Conservation (phyloP, 2,888 invertebrate genomes). For the Pedicia rivosa region DNA sequence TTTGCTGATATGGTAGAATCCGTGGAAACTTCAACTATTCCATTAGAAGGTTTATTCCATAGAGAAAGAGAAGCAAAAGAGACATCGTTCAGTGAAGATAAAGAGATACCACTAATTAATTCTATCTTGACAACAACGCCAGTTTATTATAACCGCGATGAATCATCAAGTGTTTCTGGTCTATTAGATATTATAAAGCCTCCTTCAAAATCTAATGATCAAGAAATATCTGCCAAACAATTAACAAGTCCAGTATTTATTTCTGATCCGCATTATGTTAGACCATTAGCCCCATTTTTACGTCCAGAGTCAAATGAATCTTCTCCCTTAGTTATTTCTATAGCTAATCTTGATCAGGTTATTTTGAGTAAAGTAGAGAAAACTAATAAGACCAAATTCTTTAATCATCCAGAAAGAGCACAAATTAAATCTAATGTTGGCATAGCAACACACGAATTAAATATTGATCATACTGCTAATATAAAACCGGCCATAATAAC, state of each 20-base stretch:
- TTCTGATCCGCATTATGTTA: not conserved
- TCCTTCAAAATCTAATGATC: too few species aligned
- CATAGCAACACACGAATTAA: too few species aligned
- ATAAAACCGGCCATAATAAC: too few species aligned
- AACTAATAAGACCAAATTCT: slow-evolving; percentile 1
- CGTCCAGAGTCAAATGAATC: slow-evolving; percentile 5
- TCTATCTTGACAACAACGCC: slow-evolving; percentile 33
- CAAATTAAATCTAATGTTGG: too few species aligned
- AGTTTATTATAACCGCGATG: slow-evolving; percentile 7
- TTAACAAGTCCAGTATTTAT: too few species aligned
- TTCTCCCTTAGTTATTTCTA: slow-evolving; percentile 2
- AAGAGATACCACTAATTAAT: slow-evolving; percentile 5
- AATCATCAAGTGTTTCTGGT: slow-evolving; percentile 6
- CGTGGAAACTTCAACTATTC: slow-evolving; percentile 45
- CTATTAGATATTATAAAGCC: too few species aligned
- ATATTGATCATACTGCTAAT: too few species aligned
- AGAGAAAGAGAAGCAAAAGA: slow-evolving; percentile 22
- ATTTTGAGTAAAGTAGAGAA: not conserved
- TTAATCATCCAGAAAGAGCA: too few species aligned
- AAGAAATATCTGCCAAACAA: too few species aligned
- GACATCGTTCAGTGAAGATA: not conserved
- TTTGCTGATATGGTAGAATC: slow-evolving; percentile 26
- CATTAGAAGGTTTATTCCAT: slow-evolving; percentile 46
- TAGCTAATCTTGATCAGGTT: slow-evolving; percentile 5
- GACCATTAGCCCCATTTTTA: slow-evolving; percentile 1